Conservation (phyloP, 1,140 invertebrate genomes). For the Chelonus insularis region DNA sequence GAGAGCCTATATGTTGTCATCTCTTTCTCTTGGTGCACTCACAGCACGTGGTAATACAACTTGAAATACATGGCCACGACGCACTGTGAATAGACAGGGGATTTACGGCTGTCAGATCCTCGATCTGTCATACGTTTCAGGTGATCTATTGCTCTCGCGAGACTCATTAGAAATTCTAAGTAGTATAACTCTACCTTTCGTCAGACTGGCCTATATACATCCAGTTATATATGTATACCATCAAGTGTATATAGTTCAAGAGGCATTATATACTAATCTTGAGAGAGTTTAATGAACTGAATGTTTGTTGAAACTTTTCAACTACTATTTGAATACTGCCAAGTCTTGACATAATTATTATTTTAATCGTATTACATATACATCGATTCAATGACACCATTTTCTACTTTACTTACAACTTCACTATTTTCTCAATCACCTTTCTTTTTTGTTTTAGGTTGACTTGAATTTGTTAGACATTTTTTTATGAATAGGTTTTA, state of each 20-base stretch:
- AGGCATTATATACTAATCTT: conserved; percentile 2
- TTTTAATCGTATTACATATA: background rate
- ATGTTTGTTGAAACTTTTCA: background rate
- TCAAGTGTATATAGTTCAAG: no score
- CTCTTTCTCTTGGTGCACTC: no score
- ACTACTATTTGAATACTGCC: background rate
- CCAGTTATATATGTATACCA: background rate
- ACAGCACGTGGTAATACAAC: background rate
- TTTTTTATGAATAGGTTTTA: no score
- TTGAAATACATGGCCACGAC: conserved; percentile 9
- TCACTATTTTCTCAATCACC: no score
- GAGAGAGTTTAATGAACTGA: conserved; percentile 3
- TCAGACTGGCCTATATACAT: background rate
- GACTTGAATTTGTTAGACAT: no score
- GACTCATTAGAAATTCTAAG: conserved; percentile 15
- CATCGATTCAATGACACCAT: no score
- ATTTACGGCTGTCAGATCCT: conserved; percentile 16
- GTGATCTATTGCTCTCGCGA: conserved; percentile 15
- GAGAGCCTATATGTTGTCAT: background rate
- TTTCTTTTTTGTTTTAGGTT: no score
- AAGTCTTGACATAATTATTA: background rate
- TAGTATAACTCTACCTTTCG: conserved; percentile 12
- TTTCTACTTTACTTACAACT: no score
- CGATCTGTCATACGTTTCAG: conserved; percentile 1
- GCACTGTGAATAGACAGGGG: conserved; percentile 7